Evolutionary conservation across 2,113 vertebrate genomes (phyloP), one percentile per base, ranked within the genome.

Genomic region (Corvus moneduloides): DNA sequence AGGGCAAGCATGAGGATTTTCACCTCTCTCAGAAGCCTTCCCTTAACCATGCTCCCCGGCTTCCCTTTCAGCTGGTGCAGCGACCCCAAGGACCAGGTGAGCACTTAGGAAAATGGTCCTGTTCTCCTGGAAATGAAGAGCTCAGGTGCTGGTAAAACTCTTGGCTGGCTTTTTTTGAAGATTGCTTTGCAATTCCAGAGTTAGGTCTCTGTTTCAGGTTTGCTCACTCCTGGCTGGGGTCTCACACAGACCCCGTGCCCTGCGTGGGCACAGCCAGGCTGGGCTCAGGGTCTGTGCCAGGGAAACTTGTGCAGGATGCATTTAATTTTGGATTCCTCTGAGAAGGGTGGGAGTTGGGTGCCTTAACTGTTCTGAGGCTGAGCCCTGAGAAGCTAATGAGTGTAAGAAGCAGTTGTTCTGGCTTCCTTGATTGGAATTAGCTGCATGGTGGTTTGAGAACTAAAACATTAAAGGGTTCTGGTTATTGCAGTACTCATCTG

Each of bases 211-310:
- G 52, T 16, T 56, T 5, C 13, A 3, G 37, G 30, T 39, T 22
- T 64, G 69, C 16, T 44, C n/a, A 2, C 18, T 48, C 12, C 43
- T 39, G 76, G 13, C 26, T 62, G 6, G 16, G 16, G 49, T 26
- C 48, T 83, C 32, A 0, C 18, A 1, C 4, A 4, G 3, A 0
- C 5, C 1, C 23, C 1, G 33, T 1, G 3, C 33, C 41, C 46
- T n/a, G 39, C 6, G 3, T 9, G 39, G 68, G 43, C 15, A 6
- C 1, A 23, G 69, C 44, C 16, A 2, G 46, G 32, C 61, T 33
- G 3, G 2, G 74, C 51, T 19, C 27, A 2, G 44, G 44, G 3
- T 8, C 43, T 20, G 44, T 22, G 51, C 15, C 48, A 8, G 30
- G 16, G 66, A 18, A 18, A 33, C 9, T 2, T 4, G 1, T 3